Base-by-base conservation (phyloP, 2,797 vertebrate genomes). In the Sebastes goodei region DNA sequence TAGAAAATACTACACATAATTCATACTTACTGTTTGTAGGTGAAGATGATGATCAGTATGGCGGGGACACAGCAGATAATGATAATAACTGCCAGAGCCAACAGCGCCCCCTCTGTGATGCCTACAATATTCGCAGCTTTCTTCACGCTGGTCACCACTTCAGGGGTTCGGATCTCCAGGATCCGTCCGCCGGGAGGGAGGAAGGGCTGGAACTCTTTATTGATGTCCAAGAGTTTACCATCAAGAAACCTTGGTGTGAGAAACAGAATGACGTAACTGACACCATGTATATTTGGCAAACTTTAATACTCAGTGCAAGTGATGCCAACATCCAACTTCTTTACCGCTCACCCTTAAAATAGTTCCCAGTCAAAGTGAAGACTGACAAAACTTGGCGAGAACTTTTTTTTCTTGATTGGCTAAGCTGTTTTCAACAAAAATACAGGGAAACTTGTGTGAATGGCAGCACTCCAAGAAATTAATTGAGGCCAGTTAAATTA, bases 181-280 rank as follows among this genome's bases (percentile, higher is more conserved):
- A 99, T 98, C 2, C 98, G 96, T 6, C 98, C 98, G 5, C 98
- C 99, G 27, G 97, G 96, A 21, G 98, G 98, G 60, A 99, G 96
- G 89, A 97, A 95, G 0, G 97, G 97, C 90, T 99, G 98, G 78
- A 98, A 99, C 78, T 98, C 97, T 89, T 99, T 99, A 82, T 98
- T 99, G 89, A 99, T 99, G 86, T 99, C 98, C 35, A 99, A 95
- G 25, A 99, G 95, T 81, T 99, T 99, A 69, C 99, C 99, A 81
- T 99, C 97, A 52, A 99, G 93, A 92, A 99, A 99, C 92, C 99
- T 99, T 80, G 10, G 6, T 21, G 66, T 4, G 20, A 76, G 6
- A 85, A 53, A 74, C n/a, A 61, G 6, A 61, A 14, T 7, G 5
- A 12, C 14, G 38, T 4, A 5, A 29, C 8, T 33, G 21, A 74